Base-by-base conservation (phyloP, 2,113 vertebrate species). In the Alligator sinensis region DNA sequence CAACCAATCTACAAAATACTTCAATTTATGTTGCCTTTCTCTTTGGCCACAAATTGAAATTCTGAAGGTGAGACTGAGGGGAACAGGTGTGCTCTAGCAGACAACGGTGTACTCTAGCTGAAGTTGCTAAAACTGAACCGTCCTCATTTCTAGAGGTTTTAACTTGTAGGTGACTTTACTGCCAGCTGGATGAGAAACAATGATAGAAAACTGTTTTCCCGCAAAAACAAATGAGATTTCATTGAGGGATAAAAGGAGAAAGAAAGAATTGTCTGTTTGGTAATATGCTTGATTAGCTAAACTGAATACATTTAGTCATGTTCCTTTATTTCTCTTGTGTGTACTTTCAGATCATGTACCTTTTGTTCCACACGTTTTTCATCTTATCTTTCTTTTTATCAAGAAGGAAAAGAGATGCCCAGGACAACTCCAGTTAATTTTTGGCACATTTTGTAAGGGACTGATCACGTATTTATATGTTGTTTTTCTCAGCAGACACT, bases 301-400 rank as follows among this genome's bases (percentile, higher is more conserved):
- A 85, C 77, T 72, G 72, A 96, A 92, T 87, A 90, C 66, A 76
- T 58, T 82, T 92, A 78, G 59, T 79, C 82, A 47, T 91, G 80
- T 89, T 95, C 90, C 89, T 88, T 79, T 79, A 83, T 95, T 94
- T 95, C 94, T 97, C 89, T 90, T 90, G 91, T 96, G 96, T 27
- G 55, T 96, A 47, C 34, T 97, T 96, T 84, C 88, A 94, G 80
- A 63, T 93, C 88, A 61, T 83, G 14, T 90, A 72, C 97, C 91
- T 89, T 91, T 91, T 95, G 68, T 74, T 62, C 86, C 91, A 95
- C 91, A 66, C 97, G 97, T 97, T 98, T 97, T 89, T 95, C 88
- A 96, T 97, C 90, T 77, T 79, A 63, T 84, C 24, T 82, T 91
- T 90, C 70, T 61, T 62, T 92, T 87, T 61, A 64, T 91, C 86